Evolutionary conservation across 2,113 vertebrate species (phyloP).

Genomic region (Semnornis frantzii): DNA sequence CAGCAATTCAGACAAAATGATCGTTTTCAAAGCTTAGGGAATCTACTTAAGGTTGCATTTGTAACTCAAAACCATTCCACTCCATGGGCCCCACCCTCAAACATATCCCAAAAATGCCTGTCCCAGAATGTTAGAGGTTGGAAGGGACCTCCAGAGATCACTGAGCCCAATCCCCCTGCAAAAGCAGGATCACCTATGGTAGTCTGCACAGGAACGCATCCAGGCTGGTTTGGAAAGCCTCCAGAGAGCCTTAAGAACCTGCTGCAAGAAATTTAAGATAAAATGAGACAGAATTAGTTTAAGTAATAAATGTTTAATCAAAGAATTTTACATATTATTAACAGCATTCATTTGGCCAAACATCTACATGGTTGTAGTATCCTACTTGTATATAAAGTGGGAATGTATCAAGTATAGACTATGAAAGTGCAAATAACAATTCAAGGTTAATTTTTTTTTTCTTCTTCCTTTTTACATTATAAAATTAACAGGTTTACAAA

Average conservation of each 20-base stretch:
- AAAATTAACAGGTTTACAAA: constrained; percentile 97
- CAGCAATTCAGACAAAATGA: not conserved
- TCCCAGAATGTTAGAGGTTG: not conserved
- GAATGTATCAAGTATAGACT: constrained; percentile 99
- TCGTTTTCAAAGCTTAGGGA: constrained; percentile 2
- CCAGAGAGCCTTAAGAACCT: not conserved
- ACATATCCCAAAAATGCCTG: not conserved
- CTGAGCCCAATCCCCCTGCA: too few relatives aligned
- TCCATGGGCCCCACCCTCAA: not conserved
- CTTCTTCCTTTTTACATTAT: constrained; percentile 86
- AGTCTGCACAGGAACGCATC: too few relatives aligned
- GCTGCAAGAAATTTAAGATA: constrained; percentile 34
- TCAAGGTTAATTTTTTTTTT: constrained; percentile 83
- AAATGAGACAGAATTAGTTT: constrained; percentile 77
- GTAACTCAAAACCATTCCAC: not conserved
- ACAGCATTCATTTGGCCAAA: constrained; percentile 95
- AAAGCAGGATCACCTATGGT: too few relatives aligned
- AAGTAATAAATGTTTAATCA: constrained; percentile 90
- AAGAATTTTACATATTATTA: constrained; percentile 86
- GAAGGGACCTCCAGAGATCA: too few relatives aligned
- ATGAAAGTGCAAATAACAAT: constrained; percentile 99
- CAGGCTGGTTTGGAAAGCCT: too few relatives aligned
- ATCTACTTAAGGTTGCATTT: not conserved
- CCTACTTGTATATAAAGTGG: constrained; percentile 92
- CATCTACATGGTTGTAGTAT: constrained; percentile 88